phyloP scores from a whole-genome alignment of 2,888 invertebrate genomes.

The Drosophila austrosaltans region DNA sequence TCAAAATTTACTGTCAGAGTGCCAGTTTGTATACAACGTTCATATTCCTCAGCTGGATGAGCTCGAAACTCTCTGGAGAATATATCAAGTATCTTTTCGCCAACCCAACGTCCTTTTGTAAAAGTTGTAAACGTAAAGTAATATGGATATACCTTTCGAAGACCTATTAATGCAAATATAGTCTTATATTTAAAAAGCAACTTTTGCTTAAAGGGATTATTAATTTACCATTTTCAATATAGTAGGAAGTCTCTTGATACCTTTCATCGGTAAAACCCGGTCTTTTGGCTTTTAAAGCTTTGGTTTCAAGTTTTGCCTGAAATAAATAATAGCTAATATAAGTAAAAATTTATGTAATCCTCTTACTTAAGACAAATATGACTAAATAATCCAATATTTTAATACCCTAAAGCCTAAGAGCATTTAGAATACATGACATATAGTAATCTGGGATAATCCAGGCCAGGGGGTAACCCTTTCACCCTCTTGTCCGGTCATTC shows the following conservation, averaged over 20 bases:
- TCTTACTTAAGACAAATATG: too few relatives aligned
- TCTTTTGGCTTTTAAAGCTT: constrained; percentile 94
- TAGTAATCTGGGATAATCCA: too few relatives aligned
- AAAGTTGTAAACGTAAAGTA: constrained; percentile 98
- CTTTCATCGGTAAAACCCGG: constrained; percentile 96
- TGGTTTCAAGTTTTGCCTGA: constrained; percentile 92
- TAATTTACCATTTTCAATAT: constrained; percentile 94
- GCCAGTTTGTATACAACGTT: constrained; percentile 94
- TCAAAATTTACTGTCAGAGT: constrained; percentile 97
- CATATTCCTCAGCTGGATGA: constrained; percentile 96
- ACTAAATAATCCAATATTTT: too few relatives aligned
- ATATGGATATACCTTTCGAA: constrained; percentile 98
- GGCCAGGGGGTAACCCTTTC: too few relatives aligned
- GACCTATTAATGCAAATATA: constrained; percentile 84
- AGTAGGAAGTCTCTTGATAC: constrained; percentile 98
- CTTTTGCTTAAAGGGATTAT: neutral
- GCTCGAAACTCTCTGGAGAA: constrained; percentile 96
- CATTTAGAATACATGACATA: too few relatives aligned
- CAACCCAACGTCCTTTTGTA: constrained; percentile 98
- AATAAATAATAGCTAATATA: neutral
- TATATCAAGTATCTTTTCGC: constrained; percentile 94
- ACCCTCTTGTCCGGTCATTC: too few relatives aligned
- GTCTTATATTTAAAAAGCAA: constrained; percentile 29
- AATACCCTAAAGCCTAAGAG: too few relatives aligned
- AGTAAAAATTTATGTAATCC: neutral